These are phyloP conservation scores for Delphinapterus leucas DNA, from an alignment of 2,113 vertebrate species.

Conservation along the genomic window DNA sequence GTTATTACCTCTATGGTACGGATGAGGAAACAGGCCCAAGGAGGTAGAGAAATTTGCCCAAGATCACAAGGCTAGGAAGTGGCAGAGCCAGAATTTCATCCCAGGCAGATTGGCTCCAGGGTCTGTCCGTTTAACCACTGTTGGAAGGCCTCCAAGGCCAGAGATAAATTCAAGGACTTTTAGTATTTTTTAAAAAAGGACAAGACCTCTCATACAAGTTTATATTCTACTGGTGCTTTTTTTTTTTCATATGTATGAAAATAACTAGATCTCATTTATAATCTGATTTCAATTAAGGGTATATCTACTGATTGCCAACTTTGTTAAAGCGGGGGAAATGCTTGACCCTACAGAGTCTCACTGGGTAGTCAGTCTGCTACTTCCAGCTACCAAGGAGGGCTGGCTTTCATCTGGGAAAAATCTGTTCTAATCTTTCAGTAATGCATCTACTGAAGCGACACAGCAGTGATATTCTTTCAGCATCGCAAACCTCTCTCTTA, in stretches of 20 bases:
- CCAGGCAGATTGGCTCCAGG: neutral
- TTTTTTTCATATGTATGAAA: neutral
- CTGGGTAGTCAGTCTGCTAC: neutral
- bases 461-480: neutral
- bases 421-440: neutral
- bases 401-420: constrained; percentile 3
- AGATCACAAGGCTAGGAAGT: neutral
- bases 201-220: neutral
- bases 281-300: neutral
- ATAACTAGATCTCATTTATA: neutral
- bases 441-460: neutral
- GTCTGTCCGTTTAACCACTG: neutral
- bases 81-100: neutral
- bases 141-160: neutral
- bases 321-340: neutral
- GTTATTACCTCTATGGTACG: neutral
- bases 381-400: neutral
- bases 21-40: neutral
- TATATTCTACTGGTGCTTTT: neutral
- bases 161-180: neutral
- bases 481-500: neutral
- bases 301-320: neutral
- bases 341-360: neutral
- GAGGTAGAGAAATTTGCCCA: neutral
- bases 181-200: neutral